Evolutionary conservation across 2,113 vertebrate genomes (phyloP).

Genomic region (Oryzias celebensis): DNA sequence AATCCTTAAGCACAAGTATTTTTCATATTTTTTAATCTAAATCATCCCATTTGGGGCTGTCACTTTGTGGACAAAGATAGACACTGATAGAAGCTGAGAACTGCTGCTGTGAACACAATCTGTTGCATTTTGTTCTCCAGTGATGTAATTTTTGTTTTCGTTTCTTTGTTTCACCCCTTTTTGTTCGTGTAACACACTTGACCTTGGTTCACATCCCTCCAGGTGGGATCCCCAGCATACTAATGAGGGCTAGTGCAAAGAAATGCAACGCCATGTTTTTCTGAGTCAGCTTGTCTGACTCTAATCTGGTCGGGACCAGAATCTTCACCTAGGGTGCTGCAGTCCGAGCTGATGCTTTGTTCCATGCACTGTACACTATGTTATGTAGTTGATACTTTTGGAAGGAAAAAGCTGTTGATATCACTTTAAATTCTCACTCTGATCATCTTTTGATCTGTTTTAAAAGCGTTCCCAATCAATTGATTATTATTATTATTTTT

Average conservation of each 20-base stretch:
- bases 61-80: constrained; percentile 28
- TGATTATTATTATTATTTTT: too few relatives aligned
- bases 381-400: constrained; percentile 13
- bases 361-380: constrained; percentile 25
- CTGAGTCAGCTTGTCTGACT: constrained; percentile 45
- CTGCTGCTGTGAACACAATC: constrained; percentile 28
- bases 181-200: constrained; percentile 57
- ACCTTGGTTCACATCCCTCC: constrained; percentile 68
- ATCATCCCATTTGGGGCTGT: constrained; percentile 38
- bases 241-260: constrained; percentile 59
- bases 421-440: not conserved
- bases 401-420: constrained; percentile 17
- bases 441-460: too few relatives aligned
- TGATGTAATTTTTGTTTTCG: constrained; percentile 36
- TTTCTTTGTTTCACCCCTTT: not conserved
- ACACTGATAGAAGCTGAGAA: constrained; percentile 39
- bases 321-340: constrained; percentile 40
- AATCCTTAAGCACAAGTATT: constrained; percentile 40
- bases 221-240: constrained; percentile 66
- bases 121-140: constrained; percentile 20
- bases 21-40: constrained; percentile 54
- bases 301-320: constrained; percentile 52
- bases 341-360: constrained; percentile 33
- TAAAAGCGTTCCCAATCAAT: too few relatives aligned
- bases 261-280: constrained; percentile 40